Conservation (phyloP, 2,888 invertebrate species). For the Pterobdella sp. region DNA sequence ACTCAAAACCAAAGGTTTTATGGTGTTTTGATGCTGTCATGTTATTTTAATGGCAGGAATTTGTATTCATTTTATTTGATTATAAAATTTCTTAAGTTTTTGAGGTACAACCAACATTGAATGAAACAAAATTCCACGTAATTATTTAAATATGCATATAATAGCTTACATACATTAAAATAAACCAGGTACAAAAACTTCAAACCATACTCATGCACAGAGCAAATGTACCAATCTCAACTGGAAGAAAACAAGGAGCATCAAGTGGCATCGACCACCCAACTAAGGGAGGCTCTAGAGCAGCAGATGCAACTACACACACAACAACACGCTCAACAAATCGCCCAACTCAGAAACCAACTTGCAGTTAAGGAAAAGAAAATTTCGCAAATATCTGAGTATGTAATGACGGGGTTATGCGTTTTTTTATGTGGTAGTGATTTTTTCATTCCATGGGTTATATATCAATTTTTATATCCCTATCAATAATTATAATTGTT, state of each 20-base stretch:
- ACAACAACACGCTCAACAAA: conserved; percentile 83
- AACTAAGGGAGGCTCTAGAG: conserved; percentile 72
- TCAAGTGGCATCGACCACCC: conserved; percentile 47
- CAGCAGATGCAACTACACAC: conserved; percentile 88
- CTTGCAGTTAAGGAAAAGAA: conserved; percentile 81
- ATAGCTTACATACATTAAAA: too few species aligned
- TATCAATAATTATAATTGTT: too few species aligned
- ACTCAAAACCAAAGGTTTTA: conserved; percentile 60
- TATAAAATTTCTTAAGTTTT: too few species aligned
- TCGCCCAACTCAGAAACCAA: conserved; percentile 83
- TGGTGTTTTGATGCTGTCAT: not conserved
- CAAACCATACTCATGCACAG: conserved; percentile 42
- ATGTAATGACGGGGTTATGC: conserved; percentile 48
- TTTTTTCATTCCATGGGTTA: not conserved
- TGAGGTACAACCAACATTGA: too few species aligned
- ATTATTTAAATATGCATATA: too few species aligned
- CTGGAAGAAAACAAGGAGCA: conserved; percentile 45
- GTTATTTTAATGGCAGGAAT: not conserved
- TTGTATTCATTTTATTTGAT: not conserved
- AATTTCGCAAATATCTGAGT: conserved; percentile 84
- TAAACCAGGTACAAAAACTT: too few species aligned
- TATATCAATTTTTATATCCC: not conserved
- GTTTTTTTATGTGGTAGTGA: not conserved
- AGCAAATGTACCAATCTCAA: conserved; percentile 52
- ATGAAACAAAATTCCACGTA: too few species aligned